Evolutionary conservation across 1,140 invertebrate species (phyloP), one percentile per base, ranked within the genome.

Genomic region (Hyles euphorbiae): DNA sequence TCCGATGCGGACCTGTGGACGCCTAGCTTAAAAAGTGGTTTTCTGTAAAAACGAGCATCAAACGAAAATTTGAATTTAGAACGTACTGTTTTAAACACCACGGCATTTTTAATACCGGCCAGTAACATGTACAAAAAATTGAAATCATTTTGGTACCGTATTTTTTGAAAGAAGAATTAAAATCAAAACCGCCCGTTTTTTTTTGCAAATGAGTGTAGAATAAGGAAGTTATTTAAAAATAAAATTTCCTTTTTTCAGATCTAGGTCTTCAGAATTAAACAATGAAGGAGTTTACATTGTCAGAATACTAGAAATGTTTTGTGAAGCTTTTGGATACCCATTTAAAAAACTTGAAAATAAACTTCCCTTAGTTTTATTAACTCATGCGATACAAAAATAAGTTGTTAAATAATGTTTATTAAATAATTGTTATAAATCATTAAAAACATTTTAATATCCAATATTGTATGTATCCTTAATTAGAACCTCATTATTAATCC

Each of bases 311-410:
- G 78, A 89, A 65, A 51, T 86, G 5, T 88, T 87, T 60, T 88
- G 87, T 66, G 77, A 83, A 74, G 81, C 76, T 51, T 86, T 87
- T 44, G 79, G 78, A 53, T 86, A 83, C 59, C 67, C 82, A 1
- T 84, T 84, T 61, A 62, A 63, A 40, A 82, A 84, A 63, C 61
- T 89, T 8, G 86, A 90, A 76, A 72, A 87, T 50, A 87, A 89
- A 60, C 72, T 90, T 34, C 89, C 89, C 22, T 46, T 83, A 4
- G 76, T 76, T 52, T 65, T 89, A 40, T 64, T 89, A 7, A 72
- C 80, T 49, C 68, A 75, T 63, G 61, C 64, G 47, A 56, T 68
- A 47, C 60, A 67, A 60, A 83, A 81, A 70, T 69, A 54, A 62
- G 5, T 58, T 45, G 34, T 22, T 9, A n/a, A 53, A 53, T 8